These are phyloP conservation scores for Orthosia incerta DNA, from an alignment of 2,888 invertebrate genomes.

Conservation along the genomic window DNA sequence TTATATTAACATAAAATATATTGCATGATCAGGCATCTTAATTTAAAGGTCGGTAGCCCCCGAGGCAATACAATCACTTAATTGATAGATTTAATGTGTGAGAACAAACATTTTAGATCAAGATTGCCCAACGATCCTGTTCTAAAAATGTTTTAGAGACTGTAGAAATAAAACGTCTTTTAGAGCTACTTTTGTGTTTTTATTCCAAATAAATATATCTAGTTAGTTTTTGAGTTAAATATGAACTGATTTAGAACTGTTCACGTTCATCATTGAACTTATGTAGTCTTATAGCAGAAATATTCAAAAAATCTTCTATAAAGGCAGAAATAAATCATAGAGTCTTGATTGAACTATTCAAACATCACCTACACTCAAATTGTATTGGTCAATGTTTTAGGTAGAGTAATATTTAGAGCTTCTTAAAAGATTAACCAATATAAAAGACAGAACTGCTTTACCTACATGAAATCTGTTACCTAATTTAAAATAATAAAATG, in stretches of 20 bases:
- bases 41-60: conserved; percentile 66
- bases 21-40: conserved; percentile 60
- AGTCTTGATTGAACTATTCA: too few species aligned
- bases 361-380: background rate
- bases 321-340: too few species aligned
- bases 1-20: conserved; percentile 44
- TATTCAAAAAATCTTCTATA: too few species aligned
- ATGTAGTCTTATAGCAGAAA: background rate
- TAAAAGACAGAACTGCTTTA: too few species aligned
- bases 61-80: conserved; percentile 55
- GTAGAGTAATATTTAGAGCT: background rate
- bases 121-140: conserved; percentile 16
- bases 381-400: background rate
- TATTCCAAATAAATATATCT: too few species aligned
- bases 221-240: background rate
- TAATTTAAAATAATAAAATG: too few species aligned
- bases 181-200: background rate
- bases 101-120: conserved; percentile 56
- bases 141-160: background rate
- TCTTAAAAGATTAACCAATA: background rate
- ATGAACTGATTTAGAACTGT: background rate
- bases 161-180: background rate
- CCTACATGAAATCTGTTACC: too few species aligned
- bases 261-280: too few species aligned
- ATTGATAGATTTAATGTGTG: conserved; percentile 57